phyloP scores from a whole-genome alignment of 2,888 invertebrate species.

The Ochropacha duplaris region DNA sequence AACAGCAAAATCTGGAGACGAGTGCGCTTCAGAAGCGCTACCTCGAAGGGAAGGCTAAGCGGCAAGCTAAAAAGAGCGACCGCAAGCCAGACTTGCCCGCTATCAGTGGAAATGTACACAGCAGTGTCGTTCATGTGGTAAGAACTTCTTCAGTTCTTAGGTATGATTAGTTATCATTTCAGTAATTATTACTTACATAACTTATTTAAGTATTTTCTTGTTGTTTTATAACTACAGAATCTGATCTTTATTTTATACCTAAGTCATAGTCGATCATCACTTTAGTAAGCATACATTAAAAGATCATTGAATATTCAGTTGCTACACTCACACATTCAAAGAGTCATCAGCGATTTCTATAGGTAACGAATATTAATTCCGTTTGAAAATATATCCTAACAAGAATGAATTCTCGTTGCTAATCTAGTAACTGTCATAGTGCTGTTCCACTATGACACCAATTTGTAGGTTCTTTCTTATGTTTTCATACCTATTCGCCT shows the following conservation, averaged over 20 bases:
- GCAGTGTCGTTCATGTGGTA: slow-evolving; percentile 89
- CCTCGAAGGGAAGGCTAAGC: slow-evolving; percentile 95
- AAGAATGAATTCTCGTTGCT: background rate
- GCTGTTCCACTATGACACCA: slow-evolving; percentile 6
- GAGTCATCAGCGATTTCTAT: no score
- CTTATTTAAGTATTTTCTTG: no score
- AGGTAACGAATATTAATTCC: background rate
- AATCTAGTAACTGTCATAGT: background rate
- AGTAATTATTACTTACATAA: no score
- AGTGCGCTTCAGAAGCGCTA: slow-evolving; percentile 93
- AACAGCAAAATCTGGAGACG: slow-evolving; percentile 95
- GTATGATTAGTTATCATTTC: no score
- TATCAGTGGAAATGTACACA: slow-evolving; percentile 83
- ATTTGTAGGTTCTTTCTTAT: slow-evolving; percentile 13
- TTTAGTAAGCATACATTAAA: no score
- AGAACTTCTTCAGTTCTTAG: slow-evolving; percentile 43
- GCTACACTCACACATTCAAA: no score
- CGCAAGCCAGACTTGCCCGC: slow-evolving; percentile 75
- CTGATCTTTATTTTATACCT: no score
- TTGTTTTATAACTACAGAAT: no score
- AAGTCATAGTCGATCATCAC: no score
- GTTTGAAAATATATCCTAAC: background rate
- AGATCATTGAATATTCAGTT: no score
- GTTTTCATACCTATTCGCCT: slow-evolving; percentile 21
- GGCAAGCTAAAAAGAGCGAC: slow-evolving; percentile 91